Evolutionary conservation across 2,888 invertebrate genomes (phyloP), one percentile per base, ranked within the genome.

Genomic region (Cyaniris semiargus): DNA sequence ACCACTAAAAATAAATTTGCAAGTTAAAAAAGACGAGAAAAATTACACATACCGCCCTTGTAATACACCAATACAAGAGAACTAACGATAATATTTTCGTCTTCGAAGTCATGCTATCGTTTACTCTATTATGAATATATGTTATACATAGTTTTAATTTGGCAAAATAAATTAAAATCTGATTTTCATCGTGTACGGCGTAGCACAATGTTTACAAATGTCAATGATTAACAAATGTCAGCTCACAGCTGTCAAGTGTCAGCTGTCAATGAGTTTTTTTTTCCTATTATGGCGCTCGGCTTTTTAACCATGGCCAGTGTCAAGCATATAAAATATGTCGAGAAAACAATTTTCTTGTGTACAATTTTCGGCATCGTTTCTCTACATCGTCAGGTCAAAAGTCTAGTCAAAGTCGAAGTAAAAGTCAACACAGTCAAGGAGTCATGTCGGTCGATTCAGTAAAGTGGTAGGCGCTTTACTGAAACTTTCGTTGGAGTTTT

Each of bases 41-140:
- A 23, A 23, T 23, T 13, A 10, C 4, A 23, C 23, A 60, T 27
- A 13, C 23, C 4, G 13, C 13, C 13, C 23, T 15, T 60, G 7
- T 60, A 23, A 60, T 60, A 23, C 21, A 21, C 21, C 5, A 1
- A 23, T 44, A 75, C 77, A 74, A 76, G 38, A 76, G 23, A 31
- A 88, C 90, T 87, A 85, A 90, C 90, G 89, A 85, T 75, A 90
- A 80, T 74, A 88, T 80, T 78, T 82, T 86, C 27, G 83, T 81
- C 78, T 81, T 81, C 74, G 85, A 83, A 60, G 60, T 23, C 86
- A 88, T 88, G 3, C 15, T 80, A 13, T 70, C 38, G 53, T 70
- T 13, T 10, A 10, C 7, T 23, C 10, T 10, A 23, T 23, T 5
- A 23, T 3, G n/a, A n/a, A n/a, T 60, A 1, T 23, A 23, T 23